Percentiles rank a stretch among this genome's conserved stretches.
Evolutionary conservation across 2,888 invertebrate species (phyloP).

Genomic region (Morinoia aosen): DNA sequence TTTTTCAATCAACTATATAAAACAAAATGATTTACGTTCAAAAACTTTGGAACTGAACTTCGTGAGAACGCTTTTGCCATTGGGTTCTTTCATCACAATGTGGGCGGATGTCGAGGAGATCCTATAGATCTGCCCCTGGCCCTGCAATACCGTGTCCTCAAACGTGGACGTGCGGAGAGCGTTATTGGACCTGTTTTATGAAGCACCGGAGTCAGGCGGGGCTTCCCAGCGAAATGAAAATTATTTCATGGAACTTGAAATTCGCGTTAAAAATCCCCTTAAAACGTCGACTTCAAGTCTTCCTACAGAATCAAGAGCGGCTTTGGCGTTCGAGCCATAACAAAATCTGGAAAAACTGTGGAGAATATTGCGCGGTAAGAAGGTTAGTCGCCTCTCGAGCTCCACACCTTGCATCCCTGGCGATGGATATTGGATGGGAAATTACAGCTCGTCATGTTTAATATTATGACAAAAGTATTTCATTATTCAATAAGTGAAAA

Average conservation of each 20-base stretch:
- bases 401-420: neutral
- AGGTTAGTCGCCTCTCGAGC: constrained; percentile 1
- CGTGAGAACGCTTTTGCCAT: neutral
- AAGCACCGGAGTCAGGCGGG: neutral
- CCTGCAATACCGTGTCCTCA: neutral
- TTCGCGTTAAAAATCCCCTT: neutral
- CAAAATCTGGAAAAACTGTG: neutral
- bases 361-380: neutral
- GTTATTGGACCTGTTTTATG: neutral
- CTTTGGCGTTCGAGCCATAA: neutral
- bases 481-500: neutral
- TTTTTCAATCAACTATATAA: too few species aligned
- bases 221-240: neutral
- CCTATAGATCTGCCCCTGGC: neutral
- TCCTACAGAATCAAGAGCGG: neutral
- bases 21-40: neutral
- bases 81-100: neutral
- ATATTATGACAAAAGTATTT: neutral
- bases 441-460: neutral
- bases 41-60: neutral
- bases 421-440: neutral
- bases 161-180: neutral
- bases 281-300: neutral
- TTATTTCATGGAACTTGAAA: neutral
- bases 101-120: neutral